A percentile compares a stretch with the other conserved stretches of the same genome.
Evolutionary conservation across 2,888 invertebrate species (phyloP).

Genomic region (Rhingia rostrata): DNA sequence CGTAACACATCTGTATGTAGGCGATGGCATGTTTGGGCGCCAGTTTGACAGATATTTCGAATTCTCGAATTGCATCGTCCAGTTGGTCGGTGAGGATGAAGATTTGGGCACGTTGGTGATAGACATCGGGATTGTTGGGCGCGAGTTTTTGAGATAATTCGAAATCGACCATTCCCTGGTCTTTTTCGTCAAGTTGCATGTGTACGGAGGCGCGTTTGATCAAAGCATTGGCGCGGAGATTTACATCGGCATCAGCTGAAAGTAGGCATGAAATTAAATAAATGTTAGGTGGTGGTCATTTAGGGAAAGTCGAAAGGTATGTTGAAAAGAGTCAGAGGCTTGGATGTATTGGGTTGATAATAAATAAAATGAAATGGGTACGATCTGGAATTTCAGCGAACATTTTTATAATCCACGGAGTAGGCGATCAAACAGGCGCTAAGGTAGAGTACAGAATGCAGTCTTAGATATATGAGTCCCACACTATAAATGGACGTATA

Average conservation of each 20-base stretch:
- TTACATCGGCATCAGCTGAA: slow-evolving; percentile 84
- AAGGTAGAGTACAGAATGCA: no score
- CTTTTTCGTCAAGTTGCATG: slow-evolving; percentile 90
- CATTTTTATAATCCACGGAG: no score
- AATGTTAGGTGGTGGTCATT: slow-evolving; percentile 3
- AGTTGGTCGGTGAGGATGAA: slow-evolving; percentile 91
- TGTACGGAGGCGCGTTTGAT: slow-evolving; percentile 94
- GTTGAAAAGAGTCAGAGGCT: neutral
- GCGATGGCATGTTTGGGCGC: slow-evolving; percentile 94
- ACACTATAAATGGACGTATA: no score
- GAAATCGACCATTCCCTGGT: slow-evolving; percentile 91
- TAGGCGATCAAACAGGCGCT: no score
- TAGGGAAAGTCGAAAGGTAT: neutral
- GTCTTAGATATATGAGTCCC: no score
- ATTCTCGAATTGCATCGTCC: slow-evolving; percentile 91
- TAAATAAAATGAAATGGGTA: no score
- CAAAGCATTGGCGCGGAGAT: slow-evolving; percentile 91
- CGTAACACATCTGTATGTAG: slow-evolving; percentile 95
- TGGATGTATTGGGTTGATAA: neutral
- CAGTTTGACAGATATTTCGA: slow-evolving; percentile 91
- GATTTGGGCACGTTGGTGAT: slow-evolving; percentile 96
- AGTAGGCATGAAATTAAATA: neutral
- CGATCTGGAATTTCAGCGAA: no score
- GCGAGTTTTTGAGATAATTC: slow-evolving; percentile 89
- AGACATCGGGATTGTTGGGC: slow-evolving; percentile 93